A percentile compares a stretch with the other conserved stretches of the same genome.
Conservation (phyloP, 2,888 invertebrate species). For the Hypomecis punctinalis region DNA sequence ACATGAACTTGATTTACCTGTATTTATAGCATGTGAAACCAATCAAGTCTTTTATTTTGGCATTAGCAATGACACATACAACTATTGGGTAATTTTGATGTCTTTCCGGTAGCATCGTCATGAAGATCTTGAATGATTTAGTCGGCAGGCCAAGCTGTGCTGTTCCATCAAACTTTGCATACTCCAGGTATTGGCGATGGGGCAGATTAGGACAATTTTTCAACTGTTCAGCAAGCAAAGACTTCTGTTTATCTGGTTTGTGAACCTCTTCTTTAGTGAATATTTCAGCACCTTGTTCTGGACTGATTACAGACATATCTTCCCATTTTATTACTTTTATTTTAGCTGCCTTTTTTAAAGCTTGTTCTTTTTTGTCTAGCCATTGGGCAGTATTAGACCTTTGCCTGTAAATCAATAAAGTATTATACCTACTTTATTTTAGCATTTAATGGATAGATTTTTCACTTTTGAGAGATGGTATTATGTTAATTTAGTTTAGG, state of each 20-base stretch:
- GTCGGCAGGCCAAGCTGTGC: slow-evolving; percentile 91
- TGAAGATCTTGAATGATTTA: slow-evolving; percentile 94
- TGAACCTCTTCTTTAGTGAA: slow-evolving; percentile 80
- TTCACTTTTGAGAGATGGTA: too few species aligned
- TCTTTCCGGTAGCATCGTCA: slow-evolving; percentile 93
- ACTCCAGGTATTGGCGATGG: slow-evolving; percentile 94
- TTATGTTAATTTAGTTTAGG: too few species aligned
- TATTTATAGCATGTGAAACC: slow-evolving; percentile 96
- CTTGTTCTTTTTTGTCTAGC: slow-evolving; percentile 94
- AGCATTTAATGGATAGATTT: too few species aligned
- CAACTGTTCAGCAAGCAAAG: slow-evolving; percentile 90
- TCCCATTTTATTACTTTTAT: slow-evolving; percentile 91
- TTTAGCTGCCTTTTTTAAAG: slow-evolving; percentile 91
- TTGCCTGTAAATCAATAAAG: slow-evolving; percentile 63
- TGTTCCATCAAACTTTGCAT: slow-evolving; percentile 96
- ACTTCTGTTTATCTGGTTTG: slow-evolving; percentile 73
- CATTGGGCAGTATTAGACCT: slow-evolving; percentile 95
- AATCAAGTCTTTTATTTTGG: slow-evolving; percentile 95
- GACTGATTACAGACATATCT: slow-evolving; percentile 78
- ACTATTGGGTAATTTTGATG: slow-evolving; percentile 93
- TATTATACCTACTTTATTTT: background rate
- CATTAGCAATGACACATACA: slow-evolving; percentile 91
- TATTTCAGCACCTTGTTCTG: slow-evolving; percentile 85
- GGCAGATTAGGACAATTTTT: slow-evolving; percentile 91
- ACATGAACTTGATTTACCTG: slow-evolving; percentile 72